Evolutionary conservation across 2,888 invertebrate species (phyloP).

Genomic region (Dorcus hopei): DNA sequence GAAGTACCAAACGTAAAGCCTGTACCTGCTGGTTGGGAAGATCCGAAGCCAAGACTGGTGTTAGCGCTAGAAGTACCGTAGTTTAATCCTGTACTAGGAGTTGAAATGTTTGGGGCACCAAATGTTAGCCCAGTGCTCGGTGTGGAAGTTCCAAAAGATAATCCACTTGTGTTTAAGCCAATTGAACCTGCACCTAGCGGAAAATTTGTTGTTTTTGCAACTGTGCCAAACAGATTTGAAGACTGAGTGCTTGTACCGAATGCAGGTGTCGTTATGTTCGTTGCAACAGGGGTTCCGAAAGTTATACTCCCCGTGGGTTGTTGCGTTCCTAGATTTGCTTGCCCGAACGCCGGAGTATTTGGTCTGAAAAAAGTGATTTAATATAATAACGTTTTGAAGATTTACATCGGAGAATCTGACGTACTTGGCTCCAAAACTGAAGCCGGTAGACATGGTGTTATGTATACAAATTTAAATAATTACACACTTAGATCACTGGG

Average conservation of each 20-base stretch:
- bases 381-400: too few relatives aligned
- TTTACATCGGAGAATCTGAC: not conserved
- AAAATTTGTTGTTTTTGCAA: conserved; percentile 24
- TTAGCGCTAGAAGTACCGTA: not conserved
- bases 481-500: not conserved
- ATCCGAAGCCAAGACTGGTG: conserved; percentile 35
- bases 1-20: conserved; percentile 32
- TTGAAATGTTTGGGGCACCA: conserved; percentile 36
- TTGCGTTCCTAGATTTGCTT: conserved; percentile 16
- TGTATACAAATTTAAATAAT: not conserved
- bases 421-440: conserved; percentile 26
- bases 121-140: conserved; percentile 26
- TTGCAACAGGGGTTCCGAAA: conserved; percentile 24
- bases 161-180: too few relatives aligned
- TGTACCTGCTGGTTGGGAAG: conserved; percentile 30
- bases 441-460: conserved; percentile 22
- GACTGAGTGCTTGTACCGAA: conserved; percentile 16
- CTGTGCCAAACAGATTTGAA: conserved; percentile 36
- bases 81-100: not conserved
- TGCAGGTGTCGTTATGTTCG: conserved; percentile 7
- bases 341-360: conserved; percentile 14
- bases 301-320: conserved; percentile 27
- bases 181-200: too few relatives aligned
- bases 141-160: not conserved
- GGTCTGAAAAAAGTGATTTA: conserved; percentile 8